These are phyloP conservation scores for Adoxophyes honmai DNA, from an alignment of 1,140 invertebrate genomes.

Conservation along the genomic window DNA sequence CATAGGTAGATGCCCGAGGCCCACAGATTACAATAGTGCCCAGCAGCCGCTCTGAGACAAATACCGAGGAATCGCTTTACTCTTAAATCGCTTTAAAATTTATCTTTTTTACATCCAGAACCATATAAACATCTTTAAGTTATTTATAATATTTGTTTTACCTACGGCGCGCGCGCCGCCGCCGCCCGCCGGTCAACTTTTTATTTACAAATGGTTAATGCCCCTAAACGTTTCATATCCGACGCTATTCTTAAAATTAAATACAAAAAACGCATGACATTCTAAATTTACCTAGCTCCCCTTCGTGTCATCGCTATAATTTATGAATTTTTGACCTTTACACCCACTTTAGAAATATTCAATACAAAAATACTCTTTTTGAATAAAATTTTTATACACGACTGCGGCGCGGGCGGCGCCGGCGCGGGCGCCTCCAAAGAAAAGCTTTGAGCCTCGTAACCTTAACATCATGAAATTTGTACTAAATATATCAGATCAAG, in stretches of 20 bases:
- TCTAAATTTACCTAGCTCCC: conserved; percentile 77
- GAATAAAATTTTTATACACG: conserved; percentile 78
- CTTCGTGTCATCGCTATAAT: conserved; percentile 73
- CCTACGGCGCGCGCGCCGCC: conserved; percentile 59
- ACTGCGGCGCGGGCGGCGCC: conserved; percentile 47
- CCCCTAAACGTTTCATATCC: conserved; percentile 77
- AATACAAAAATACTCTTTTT: conserved; percentile 79
- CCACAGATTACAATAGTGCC: conserved; percentile 75
- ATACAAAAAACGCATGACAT: conserved; percentile 77
- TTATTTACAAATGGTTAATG: conserved; percentile 78
- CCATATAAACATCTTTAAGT: conserved; percentile 78
- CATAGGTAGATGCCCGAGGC: conserved; percentile 64
- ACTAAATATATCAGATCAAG: conserved; percentile 74
- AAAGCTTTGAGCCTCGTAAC: conserved; percentile 76
- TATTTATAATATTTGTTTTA: conserved; percentile 77
- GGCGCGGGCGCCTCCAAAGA: conserved; percentile 57
- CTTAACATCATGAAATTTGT: conserved; percentile 78
- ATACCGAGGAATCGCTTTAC: conserved; percentile 71
- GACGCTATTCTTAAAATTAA: conserved; percentile 77
- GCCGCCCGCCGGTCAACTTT: conserved; percentile 59
- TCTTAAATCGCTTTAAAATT: conserved; percentile 71
- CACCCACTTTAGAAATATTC: conserved; percentile 79
- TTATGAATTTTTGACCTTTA: conserved; percentile 78
- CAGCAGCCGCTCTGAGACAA: conserved; percentile 67
- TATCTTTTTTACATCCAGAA: conserved; percentile 77